Conservation (phyloP, 2,113 vertebrate genomes). For the Ornithorhynchus anatinus region DNA sequence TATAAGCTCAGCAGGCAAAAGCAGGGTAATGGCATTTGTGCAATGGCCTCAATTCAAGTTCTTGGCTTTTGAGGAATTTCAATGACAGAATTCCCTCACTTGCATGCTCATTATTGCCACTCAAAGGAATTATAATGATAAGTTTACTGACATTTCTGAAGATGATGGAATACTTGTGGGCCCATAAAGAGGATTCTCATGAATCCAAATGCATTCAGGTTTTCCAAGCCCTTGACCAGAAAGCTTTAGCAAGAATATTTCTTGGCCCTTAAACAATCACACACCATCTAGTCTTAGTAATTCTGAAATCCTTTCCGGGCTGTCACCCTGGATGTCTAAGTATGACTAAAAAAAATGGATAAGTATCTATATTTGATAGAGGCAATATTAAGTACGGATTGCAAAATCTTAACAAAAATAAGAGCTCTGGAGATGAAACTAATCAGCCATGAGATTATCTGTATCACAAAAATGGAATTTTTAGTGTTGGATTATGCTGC, state of each 20-base stretch:
- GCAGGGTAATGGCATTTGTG: not conserved
- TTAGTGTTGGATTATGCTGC: not conserved
- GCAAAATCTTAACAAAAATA: not conserved
- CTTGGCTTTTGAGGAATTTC: conserved; percentile 2
- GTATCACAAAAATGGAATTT: not conserved
- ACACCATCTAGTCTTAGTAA: not conserved
- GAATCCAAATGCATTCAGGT: not conserved
- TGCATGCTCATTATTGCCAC: not conserved
- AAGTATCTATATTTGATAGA: not conserved
- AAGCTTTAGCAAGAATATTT: not conserved
- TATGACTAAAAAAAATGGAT: not conserved
- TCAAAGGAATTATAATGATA: not conserved
- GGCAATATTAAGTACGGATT: too few species aligned
- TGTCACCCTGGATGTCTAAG: not conserved
- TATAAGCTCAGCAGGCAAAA: not conserved
- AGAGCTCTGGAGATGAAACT: too few species aligned
- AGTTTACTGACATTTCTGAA: conserved; percentile 6
- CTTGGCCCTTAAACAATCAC: not conserved
- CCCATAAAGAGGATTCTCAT: not conserved
- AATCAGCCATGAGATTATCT: not conserved
- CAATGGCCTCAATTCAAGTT: not conserved
- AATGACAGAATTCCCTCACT: not conserved
- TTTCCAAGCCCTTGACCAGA: not conserved
- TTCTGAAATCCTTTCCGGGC: not conserved
- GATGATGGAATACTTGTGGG: not conserved